Conservation (phyloP, 2,113 vertebrate genomes). For the Mormyrus iriodes region DNA sequence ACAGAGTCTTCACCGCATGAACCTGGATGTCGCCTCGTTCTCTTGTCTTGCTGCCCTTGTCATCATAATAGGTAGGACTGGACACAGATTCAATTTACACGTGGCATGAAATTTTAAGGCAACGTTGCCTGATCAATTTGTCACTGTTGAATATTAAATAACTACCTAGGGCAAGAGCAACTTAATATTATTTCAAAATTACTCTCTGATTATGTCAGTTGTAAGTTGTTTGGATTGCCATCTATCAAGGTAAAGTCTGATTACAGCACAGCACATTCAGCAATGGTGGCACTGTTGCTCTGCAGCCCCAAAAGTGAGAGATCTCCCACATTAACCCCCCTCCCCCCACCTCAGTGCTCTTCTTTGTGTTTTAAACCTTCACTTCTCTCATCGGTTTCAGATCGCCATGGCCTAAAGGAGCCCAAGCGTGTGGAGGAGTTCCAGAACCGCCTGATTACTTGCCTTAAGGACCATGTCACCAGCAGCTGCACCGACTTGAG, state of each 20-base stretch:
- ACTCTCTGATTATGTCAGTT: neutral
- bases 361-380: neutral
- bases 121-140: neutral
- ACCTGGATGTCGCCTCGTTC: conserved; percentile 75
- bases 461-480: conserved; percentile 77
- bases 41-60: conserved; percentile 82
- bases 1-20: conserved; percentile 77
- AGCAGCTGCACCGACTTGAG: conserved; percentile 51
- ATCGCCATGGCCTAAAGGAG: conserved; percentile 85
- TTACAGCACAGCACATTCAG: neutral
- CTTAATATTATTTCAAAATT: neutral
- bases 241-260: neutral
- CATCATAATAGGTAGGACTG: conserved; percentile 78
- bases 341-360: neutral
- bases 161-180: neutral
- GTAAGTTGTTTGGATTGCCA: neutral
- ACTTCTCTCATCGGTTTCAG: conserved; percentile 42
- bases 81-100: neutral
- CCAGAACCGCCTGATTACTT: conserved; percentile 78
- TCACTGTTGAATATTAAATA: neutral
- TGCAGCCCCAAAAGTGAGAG: neutral
- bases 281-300: neutral
- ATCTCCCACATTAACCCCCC: neutral
- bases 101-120: neutral
- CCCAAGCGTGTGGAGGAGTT: conserved; percentile 82